Percentiles rank a stretch among this genome's conserved stretches.
These are phyloP conservation scores for Myioborus miniatus DNA, from an alignment of 2,797 vertebrate species.

Conservation along the genomic window DNA sequence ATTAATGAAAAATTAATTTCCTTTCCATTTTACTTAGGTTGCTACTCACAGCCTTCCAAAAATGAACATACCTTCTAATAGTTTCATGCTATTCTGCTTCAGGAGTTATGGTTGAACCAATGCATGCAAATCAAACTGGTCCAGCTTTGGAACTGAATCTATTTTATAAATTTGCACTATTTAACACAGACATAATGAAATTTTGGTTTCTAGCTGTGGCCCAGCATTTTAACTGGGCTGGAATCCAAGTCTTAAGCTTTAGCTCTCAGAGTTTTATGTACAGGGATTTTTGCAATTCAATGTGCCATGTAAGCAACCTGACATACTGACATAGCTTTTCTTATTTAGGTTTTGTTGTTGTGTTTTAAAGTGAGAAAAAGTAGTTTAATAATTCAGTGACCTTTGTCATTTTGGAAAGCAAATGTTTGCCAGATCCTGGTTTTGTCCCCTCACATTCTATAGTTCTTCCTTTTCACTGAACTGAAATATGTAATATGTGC, in stretches of 20 bases:
- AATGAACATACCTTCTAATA: background rate
- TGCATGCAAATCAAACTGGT: constrained; percentile 5
- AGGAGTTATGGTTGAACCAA: constrained; percentile 3
- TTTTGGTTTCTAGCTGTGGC: background rate
- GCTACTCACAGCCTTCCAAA: background rate
- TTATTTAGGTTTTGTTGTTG: background rate
- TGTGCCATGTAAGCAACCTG: background rate
- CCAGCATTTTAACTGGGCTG: background rate
- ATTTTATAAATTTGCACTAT: background rate
- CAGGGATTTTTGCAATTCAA: background rate
- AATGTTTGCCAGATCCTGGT: background rate
- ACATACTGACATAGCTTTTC: background rate
- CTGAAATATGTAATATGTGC: background rate
- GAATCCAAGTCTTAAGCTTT: background rate
- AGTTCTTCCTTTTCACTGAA: background rate
- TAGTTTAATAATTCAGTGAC: background rate
- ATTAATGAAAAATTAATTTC: background rate
- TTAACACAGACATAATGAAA: background rate
- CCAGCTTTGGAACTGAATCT: background rate
- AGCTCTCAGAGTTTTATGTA: background rate
- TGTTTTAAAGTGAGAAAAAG: background rate
- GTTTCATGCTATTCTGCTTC: background rate
- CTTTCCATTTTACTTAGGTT: background rate
- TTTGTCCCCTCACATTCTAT: background rate
- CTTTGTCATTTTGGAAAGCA: background rate